Conservation (phyloP, 2,113 vertebrate genomes). For the Spermophilus dauricus region DNA sequence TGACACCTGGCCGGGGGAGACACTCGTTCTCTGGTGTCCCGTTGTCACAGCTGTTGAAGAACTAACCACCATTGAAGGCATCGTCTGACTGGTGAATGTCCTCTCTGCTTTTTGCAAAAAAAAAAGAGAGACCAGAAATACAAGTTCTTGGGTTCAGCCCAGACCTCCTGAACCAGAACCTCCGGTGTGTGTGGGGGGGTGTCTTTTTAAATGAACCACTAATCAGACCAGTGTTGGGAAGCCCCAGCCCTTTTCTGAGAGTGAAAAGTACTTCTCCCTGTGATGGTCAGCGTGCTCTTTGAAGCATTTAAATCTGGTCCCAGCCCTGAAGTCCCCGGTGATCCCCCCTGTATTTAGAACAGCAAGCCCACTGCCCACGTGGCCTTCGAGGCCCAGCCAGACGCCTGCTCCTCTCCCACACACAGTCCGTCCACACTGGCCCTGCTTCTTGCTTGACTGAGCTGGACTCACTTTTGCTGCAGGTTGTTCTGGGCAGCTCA, state of each 20-base stretch:
- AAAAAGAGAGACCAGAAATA: neutral
- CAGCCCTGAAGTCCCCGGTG: neutral
- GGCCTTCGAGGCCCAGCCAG: neutral
- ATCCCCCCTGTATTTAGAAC: neutral
- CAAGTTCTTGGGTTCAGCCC: neutral
- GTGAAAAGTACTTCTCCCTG: neutral
- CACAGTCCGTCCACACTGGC: neutral
- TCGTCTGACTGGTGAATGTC: neutral
- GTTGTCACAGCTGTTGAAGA: neutral
- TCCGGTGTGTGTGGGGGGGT: neutral
- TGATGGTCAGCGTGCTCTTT: neutral
- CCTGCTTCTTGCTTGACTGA: neutral
- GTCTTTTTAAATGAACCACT: neutral
- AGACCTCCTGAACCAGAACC: neutral
- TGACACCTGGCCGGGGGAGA: neutral
- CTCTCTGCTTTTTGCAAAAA: neutral
- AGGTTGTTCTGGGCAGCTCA: neutral
- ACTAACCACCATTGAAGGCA: too few relatives aligned
- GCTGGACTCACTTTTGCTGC: neutral
- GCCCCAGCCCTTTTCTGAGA: neutral
- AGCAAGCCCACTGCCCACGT: accelerated
- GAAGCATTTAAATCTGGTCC: neutral
- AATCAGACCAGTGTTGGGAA: neutral
- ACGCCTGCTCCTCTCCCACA: neutral
- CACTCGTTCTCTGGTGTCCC: neutral